Evolutionary conservation across 2,797 vertebrate species (phyloP), one percentile per base, ranked within the genome.

Genomic region (Garrulus glandarius): DNA sequence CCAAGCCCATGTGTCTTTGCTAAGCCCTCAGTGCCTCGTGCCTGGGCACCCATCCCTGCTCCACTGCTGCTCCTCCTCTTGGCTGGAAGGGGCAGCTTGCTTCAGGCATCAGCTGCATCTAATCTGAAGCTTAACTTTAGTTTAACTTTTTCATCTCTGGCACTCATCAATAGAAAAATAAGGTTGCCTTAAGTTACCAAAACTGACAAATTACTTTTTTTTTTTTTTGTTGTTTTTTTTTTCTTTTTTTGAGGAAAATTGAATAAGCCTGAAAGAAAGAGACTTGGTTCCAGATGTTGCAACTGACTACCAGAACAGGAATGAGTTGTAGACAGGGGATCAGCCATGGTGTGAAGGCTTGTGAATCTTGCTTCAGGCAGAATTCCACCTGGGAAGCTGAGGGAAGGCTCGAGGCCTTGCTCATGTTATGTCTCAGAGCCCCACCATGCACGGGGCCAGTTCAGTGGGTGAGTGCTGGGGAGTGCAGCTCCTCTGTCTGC

Each of bases 271-370:
- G 41, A 68, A 24, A 43, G 34, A 47, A 8, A 18, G 56, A 71
- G 27, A 36, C 4, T 47, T 6, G 1, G 16, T 47, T 37, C 32
- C 3, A 1, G 74, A 6, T 68, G 47, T 84, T 86, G 64, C 84
- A 94, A 49, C 11, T 52, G 67, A 61, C 52, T 24, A 37, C 44
- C 44, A 34, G 52, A 92, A 83, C 78, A 89, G 84, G 82, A 91
- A 71, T 60, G 78, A 70, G 41, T 30, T 70, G 64, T 24, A 74
- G 84, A 6, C 10, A 32, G 39, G 21, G 29, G 15, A 34, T 41
- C 30, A 47, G 24, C 46, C 49, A 4, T 1, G 4, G 26, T 82
- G 44, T 47, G 50, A 57, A 72, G 29, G 56, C 15, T 64, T 39
- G n/a, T 84, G 44, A 6, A 46, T 70, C 29, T 44, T 60, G 68